Base-by-base conservation (phyloP, 2,797 vertebrate genomes). In the Cygnus olor region DNA sequence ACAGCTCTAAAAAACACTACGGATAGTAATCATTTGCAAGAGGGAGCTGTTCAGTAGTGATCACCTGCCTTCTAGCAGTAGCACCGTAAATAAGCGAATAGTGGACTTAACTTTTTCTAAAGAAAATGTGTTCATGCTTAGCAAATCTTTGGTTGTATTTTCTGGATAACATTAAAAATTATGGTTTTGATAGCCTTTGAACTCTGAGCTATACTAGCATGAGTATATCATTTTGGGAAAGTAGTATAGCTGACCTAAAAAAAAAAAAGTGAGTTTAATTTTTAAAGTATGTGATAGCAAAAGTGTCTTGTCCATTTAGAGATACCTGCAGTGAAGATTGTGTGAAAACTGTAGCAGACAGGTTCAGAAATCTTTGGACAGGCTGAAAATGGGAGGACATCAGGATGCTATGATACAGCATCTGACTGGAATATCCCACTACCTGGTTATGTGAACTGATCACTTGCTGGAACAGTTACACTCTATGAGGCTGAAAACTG, bases 401-500 rank as follows among this genome's bases (percentile, higher is more conserved):
- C 2, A 30, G 61, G 57, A 20, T 70, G 66, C 66, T 90, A 0
- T 21, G 80, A 17, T 85, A 34, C 30, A 83, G 36, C 42, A 21
- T 53, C 51, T 74, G 22, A 56, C 24, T 54, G 58, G 63, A 76
- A 15, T 70, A 42, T 76, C 49, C 47, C n/a, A 3, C 30, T 56
- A 19, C 28, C 42, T 28, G 25, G 49, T 42, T 81, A 5, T 42
- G 81, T 21, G 30, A 42, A 79, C 19, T 24, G 27, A 11, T 76
- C 1, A 0, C 28, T 80, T 49, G 61, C 15, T 0, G 0, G 38
- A 73, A 34, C 28, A 69, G 32, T n/a, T 80, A 53, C 30, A 14
- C 27, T 42, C 44, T 15, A 49, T 17, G 27, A 44, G 80, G 80
- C 10, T 89, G 57, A 82, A 80, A 88, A 76, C 38, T 44, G 66